phyloP scores from a whole-genome alignment of 2,113 vertebrate genomes.

The Grus americana region DNA sequence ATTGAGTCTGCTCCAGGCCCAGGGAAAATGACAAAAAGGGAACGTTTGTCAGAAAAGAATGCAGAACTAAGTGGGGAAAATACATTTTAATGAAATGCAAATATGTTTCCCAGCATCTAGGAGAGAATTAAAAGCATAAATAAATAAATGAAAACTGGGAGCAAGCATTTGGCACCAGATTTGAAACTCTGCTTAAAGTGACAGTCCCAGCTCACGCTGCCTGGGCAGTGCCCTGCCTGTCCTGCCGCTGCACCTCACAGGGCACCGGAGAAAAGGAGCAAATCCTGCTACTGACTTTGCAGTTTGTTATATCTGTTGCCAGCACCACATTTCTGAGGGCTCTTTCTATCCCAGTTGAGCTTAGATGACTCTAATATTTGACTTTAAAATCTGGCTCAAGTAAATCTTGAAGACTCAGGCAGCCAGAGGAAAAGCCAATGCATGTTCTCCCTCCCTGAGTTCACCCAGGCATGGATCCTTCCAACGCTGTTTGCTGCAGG shows the following conservation, averaged over 20 bases:
- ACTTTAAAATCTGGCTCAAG: background rate
- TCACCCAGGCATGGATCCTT: background rate
- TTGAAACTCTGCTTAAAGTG: conserved; percentile 28
- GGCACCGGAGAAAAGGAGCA: background rate
- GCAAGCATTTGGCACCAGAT: background rate
- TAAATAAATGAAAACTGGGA: conserved; percentile 15
- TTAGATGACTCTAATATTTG: background rate
- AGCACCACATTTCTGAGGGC: background rate
- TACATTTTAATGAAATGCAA: conserved; percentile 61
- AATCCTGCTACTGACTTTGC: background rate
- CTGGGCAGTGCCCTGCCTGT: background rate
- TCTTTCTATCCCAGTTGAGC: rapidly evolving
- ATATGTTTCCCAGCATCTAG: conserved; percentile 39
- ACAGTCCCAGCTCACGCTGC: background rate
- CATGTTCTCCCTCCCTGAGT: rapidly evolving
- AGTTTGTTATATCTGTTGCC: background rate
- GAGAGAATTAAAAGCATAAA: conserved; percentile 56
- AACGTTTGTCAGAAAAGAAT: conserved; percentile 3
- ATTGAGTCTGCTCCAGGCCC: background rate
- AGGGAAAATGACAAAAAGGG: conserved; percentile 10
- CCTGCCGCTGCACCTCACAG: background rate
- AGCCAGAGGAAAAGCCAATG: background rate
- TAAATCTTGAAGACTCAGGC: background rate
- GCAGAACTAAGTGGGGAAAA: conserved; percentile 44
- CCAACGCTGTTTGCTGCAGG: background rate